Conservation (phyloP, 2,113 vertebrate genomes). For the Anas platyrhynchos region DNA sequence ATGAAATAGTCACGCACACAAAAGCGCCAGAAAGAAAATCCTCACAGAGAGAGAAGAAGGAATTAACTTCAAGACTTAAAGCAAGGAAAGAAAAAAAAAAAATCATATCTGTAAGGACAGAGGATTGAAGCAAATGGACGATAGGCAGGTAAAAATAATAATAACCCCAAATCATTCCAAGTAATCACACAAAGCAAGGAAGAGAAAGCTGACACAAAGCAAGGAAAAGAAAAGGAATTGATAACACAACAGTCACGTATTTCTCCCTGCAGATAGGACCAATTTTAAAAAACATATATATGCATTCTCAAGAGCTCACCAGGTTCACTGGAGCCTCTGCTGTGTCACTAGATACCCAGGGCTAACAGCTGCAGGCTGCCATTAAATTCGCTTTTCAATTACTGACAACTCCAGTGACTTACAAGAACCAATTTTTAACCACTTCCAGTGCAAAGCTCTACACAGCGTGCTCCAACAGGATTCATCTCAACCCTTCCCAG, state of each 20-base stretch:
- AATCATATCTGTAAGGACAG: neutral
- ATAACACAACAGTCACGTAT: neutral
- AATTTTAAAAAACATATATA: neutral
- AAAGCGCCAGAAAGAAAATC: constrained; percentile 55
- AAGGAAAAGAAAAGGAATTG: neutral
- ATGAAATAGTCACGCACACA: constrained; percentile 49
- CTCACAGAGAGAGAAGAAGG: neutral
- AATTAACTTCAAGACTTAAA: constrained; percentile 65
- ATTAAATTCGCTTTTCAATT: neutral
- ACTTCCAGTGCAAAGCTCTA: neutral
- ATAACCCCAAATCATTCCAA: constrained; percentile 20
- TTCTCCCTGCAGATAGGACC: neutral
- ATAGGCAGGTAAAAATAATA: constrained; percentile 52
- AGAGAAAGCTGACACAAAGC: neutral
- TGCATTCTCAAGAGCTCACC: neutral
- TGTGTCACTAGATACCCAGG: neutral
- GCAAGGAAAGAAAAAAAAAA: neutral
- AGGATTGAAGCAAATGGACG: constrained; percentile 42
- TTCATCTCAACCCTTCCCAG: neutral
- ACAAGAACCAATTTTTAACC: neutral
- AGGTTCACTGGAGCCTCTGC: neutral
- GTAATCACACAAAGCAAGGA: constrained; percentile 33
- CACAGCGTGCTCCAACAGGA: neutral
- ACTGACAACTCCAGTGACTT: neutral
- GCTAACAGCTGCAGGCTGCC: neutral